Evolutionary conservation across 2,888 invertebrate species (phyloP).

Genomic region (Calameuta idolon): DNA sequence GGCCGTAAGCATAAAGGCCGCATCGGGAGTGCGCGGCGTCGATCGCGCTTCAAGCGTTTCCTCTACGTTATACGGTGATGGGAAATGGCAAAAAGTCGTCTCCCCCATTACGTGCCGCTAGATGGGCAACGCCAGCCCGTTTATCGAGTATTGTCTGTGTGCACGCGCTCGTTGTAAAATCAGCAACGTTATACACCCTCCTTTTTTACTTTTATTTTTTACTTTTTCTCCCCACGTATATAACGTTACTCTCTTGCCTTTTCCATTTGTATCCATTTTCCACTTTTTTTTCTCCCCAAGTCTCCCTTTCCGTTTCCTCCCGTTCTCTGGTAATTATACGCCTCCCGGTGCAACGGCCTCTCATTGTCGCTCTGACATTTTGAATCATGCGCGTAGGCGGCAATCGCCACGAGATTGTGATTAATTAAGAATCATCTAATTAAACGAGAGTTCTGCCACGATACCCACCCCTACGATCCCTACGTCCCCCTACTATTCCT

Average conservation of each 20-base stretch:
- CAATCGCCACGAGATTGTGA: background rate
- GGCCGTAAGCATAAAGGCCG: background rate
- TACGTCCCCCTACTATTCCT: too few relatives aligned
- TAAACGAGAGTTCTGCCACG: background rate
- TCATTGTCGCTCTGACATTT: background rate
- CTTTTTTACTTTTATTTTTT: background rate
- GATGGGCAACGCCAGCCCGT: background rate
- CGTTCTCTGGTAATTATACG: background rate
- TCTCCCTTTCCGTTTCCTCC: background rate
- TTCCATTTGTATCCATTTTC: background rate
- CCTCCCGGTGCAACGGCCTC: background rate
- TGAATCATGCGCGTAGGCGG: background rate
- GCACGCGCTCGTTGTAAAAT: background rate
- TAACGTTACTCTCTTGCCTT: background rate
- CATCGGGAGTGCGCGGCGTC: background rate
- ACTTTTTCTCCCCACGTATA: background rate
- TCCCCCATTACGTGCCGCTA: background rate
- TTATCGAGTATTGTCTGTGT: background rate
- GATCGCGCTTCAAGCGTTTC: background rate
- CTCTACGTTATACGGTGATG: background rate
- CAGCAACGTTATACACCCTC: background rate
- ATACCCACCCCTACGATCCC: background rate
- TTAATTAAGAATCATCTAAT: background rate
- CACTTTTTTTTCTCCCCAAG: background rate
- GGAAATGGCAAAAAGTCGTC: background rate